Evolutionary conservation across 2,888 invertebrate species (phyloP).

Genomic region (Lagria hirta): DNA sequence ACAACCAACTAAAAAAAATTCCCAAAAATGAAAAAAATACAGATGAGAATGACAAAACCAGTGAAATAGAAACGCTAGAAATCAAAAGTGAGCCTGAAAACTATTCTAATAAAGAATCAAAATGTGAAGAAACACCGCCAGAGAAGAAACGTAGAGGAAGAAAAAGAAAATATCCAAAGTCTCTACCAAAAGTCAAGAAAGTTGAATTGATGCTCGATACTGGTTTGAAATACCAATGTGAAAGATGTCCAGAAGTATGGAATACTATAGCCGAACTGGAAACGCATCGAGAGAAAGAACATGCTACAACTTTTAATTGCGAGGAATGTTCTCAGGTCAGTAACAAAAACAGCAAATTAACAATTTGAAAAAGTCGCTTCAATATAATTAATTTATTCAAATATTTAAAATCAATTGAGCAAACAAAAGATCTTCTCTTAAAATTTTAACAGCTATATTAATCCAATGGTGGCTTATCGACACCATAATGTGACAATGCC

Average conservation of each 20-base stretch:
- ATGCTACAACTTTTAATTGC: conserved; percentile 51
- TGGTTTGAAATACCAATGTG: conserved; percentile 52
- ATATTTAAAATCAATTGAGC: too few species aligned
- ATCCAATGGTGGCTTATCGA: too few species aligned
- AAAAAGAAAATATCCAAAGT: conserved; percentile 47
- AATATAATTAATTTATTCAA: too few species aligned
- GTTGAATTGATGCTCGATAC: conserved; percentile 35
- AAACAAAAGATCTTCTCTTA: too few species aligned
- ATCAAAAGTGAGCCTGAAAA: conserved; percentile 34
- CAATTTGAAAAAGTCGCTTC: too few species aligned
- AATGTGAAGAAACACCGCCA: conserved; percentile 20
- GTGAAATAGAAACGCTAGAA: conserved; percentile 17
- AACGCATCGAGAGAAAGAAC: conserved; percentile 48
- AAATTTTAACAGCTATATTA: too few species aligned
- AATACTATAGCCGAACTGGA: conserved; percentile 47
- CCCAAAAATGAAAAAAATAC: background rate
- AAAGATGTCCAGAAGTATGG: conserved; percentile 49
- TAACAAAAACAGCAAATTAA: too few species aligned
- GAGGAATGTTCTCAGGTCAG: conserved; percentile 54
- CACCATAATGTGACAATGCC: too few species aligned
- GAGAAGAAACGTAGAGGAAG: conserved; percentile 47
- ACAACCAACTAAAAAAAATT: too few species aligned
- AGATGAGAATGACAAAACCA: conserved; percentile 20
- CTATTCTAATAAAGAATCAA: conserved; percentile 13
- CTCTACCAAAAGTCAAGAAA: conserved; percentile 34